Percentiles rank a stretch among this genome's conserved stretches.
Conservation (phyloP, 1,140 invertebrate species). For the Dolichoris vasculosae region DNA sequence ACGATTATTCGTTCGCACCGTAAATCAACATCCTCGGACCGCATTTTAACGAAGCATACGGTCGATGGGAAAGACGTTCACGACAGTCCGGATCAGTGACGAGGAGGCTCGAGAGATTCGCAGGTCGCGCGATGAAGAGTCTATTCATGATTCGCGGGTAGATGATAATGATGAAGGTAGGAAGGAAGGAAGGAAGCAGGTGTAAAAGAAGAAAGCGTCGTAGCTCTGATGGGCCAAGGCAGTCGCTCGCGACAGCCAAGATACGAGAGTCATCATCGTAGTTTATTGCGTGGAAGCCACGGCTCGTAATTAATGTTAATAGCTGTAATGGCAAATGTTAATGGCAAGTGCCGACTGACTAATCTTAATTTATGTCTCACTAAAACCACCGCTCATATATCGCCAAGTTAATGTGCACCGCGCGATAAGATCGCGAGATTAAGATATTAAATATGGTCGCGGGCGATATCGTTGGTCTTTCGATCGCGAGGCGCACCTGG, state of each 20-base stretch:
- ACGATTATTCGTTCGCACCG: too few relatives aligned
- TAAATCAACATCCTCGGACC: not conserved
- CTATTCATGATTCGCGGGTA: not conserved
- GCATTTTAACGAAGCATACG: not conserved
- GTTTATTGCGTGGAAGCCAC: slow-evolving; percentile 57
- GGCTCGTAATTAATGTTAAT: slow-evolving; percentile 65
- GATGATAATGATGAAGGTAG: not conserved
- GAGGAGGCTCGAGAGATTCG: not conserved
- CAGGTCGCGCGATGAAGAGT: not conserved
- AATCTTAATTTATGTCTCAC: slow-evolving; percentile 67
- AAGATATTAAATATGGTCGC: slow-evolving; percentile 65
- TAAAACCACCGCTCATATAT: slow-evolving; percentile 63
- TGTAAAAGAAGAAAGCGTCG: not conserved
- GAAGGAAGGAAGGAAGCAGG: not conserved
- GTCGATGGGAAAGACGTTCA: not conserved
- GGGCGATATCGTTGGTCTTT: not conserved
- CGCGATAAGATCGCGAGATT: slow-evolving; percentile 66
- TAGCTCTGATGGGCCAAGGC: not conserved
- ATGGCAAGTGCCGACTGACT: slow-evolving; percentile 67
- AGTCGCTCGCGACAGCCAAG: not conserved
- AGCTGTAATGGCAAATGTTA: slow-evolving; percentile 67
- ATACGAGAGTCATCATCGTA: slow-evolving; percentile 49
- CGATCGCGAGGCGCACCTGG: not conserved
- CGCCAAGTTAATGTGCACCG: slow-evolving; percentile 47
- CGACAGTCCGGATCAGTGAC: too few relatives aligned